Evolutionary conservation across 1,140 invertebrate genomes (phyloP), one percentile per base, ranked within the genome.

Genomic region (Paraescarpia echinospica): DNA sequence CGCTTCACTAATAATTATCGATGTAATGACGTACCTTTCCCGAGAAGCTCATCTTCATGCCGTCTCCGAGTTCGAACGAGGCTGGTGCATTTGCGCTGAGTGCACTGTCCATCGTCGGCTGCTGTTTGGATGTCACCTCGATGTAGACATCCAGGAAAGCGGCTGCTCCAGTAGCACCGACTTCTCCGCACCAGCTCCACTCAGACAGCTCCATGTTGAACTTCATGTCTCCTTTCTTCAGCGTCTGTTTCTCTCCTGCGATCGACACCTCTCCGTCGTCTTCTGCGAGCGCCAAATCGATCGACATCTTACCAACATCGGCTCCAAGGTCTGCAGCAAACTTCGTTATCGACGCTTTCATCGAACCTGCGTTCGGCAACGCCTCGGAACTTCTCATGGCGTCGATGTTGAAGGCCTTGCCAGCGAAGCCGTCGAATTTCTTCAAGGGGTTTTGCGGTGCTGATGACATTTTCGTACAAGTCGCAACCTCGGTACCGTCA

Each of bases 151-250:
- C 59, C 22, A 77, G 59, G 27, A 77, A 77, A 18, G 59, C 59
- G 59, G 59, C 59, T 18, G 59, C 59, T 77, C 59, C 59, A 77
- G 5, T 77, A 18, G 12, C 14, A 77, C 59, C 59, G 59, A 2
- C 22, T 1, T 18, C 27, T 77, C 59, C 59, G 59, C 59, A 77
- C 59, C 59, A 77, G 59, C 18, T 77, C 59, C 59, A 77, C 6
- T 77, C 59, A 18, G 59, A 14, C 27, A 77, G 59, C 27, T 77
- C 59, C 59, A 77, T 77, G 27, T 77, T 77, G 59, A 77, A 77
- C 59, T 77, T 77, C 59, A 77, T 77, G 59, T 77, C 59, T 77
- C 59, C 59, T 77, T 77, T 77, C 59, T 77, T 77, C 59, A 77
- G 27, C 59, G 59, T 31, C 59, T 77, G 59, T 27, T 77, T 77